Base-by-base conservation (phyloP, 2,888 invertebrate species). In the Callosobruchus maculatus region DNA sequence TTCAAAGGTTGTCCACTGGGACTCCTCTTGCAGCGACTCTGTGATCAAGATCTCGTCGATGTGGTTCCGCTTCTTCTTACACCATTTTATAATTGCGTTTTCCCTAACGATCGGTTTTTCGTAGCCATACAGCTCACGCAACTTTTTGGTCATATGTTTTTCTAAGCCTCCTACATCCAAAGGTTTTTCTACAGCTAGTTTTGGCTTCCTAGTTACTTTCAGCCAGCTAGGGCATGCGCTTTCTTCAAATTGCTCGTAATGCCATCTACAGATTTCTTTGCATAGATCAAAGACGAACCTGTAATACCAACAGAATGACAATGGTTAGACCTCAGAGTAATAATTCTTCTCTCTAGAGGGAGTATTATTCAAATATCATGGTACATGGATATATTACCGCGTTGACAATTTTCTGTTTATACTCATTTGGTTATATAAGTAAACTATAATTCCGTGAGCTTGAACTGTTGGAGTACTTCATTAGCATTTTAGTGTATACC, bases 1-100 rank as follows among this genome's bases (percentile, higher is more conserved):
- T 83, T 93, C 92, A 82, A 93, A 94, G 83, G 92, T 92, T 0
- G 92, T 91, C 94, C 94, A 95, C 78, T 91, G 90, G 20, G 90
- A 88, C 83, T 94, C 94, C 81, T 94, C 94, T 72, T 91, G 91
- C 79, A 91, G 91, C 71, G 92, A 89, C 85, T 94, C 94, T 74
- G 91, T 88, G 31, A 93, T 91, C 73, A 94, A 87, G 74, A 94
- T 89, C 81, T 92, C 92, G 82, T 94, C 94, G 0, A 94, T 93
- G 77, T 91, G 89, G 84, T 94, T 93, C 69, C 91, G 86, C 79
- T 91, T 91, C 80, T 92, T 92, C 21, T 90, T 87, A 77, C 91
- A 91, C 89, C 92, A 91, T 76, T 90, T 89, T 81, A 90, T 89
- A 0, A 90, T 89, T 80, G 89, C 85, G 82, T 90, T 90, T 83